These are phyloP conservation scores for Callyntrura sp. DNA, from an alignment of 2,888 invertebrate species.

Conservation along the genomic window DNA sequence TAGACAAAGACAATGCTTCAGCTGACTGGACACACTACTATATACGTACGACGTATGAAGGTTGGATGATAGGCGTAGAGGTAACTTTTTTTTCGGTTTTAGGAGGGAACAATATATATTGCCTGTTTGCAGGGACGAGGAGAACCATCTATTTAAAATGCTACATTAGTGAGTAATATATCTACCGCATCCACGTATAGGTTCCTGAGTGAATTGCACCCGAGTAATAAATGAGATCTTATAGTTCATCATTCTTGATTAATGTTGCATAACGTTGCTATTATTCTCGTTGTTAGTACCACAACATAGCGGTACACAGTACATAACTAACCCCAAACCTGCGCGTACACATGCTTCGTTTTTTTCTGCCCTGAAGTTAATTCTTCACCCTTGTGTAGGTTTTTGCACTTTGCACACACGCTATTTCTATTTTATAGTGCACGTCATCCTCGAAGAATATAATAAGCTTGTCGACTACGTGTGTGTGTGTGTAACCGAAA, in stretches of 20 bases:
- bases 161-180: conserved; percentile 8
- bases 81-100: too few relatives aligned
- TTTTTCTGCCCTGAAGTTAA: conserved; percentile 46
- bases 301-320: too few relatives aligned
- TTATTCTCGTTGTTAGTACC: not conserved
- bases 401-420: conserved; percentile 55
- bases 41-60: too few relatives aligned
- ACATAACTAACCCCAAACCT: too few relatives aligned
- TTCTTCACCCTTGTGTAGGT: conserved; percentile 47
- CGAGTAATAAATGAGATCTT: conserved; percentile 11
- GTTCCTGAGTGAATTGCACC: not conserved
- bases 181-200: not conserved
- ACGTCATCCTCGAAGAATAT: conserved; percentile 56
- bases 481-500: conserved; percentile 3
- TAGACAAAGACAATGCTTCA: not conserved
- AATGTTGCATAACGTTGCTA: conserved; percentile 64
- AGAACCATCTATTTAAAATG: not conserved
- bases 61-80: too few relatives aligned
- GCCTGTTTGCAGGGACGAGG: not conserved
- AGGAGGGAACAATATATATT: conserved; percentile 28
- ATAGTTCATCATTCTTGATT: conserved; percentile 71
- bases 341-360: too few relatives aligned
- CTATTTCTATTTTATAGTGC: conserved; percentile 2
- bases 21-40: not conserved
- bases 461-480: conserved; percentile 30